phyloP scores from a whole-genome alignment of 2,113 vertebrate species.

The Marmota monax region DNA sequence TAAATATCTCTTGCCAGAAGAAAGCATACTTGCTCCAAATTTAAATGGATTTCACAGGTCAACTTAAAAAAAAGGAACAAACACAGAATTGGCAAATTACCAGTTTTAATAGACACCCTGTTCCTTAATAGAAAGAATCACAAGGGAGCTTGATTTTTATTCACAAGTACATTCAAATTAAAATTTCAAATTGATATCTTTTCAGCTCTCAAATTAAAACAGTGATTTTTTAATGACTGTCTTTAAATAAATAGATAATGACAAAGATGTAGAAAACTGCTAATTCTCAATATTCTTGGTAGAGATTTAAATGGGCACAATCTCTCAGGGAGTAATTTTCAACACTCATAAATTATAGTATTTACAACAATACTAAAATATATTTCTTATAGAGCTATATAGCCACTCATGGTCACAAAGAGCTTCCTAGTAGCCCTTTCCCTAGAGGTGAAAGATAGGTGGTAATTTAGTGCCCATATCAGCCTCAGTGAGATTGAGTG shows the following conservation, averaged over 20 bases:
- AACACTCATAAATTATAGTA: no score
- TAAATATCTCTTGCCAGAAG: no score
- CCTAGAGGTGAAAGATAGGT: no score
- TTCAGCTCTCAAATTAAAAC: not conserved
- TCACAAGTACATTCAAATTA: not conserved
- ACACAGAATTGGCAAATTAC: not conserved
- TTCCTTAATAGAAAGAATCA: not conserved
- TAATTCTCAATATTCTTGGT: not conserved
- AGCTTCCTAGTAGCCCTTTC: no score
- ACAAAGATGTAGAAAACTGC: not conserved
- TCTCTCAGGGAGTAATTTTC: no score
- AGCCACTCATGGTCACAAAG: no score
- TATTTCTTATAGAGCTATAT: no score
- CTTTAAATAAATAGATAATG: not conserved
- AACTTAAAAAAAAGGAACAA: not conserved
- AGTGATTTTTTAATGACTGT: not conserved
- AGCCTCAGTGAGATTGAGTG: no score
- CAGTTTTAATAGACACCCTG: not conserved
- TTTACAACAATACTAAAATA: no score
- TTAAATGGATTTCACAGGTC: not conserved
- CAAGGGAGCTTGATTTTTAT: not conserved
- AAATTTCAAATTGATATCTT: not conserved
- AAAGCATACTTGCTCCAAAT: not conserved
- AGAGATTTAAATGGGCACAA: not conserved
- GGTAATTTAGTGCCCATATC: no score